Conservation (phyloP, 2,113 vertebrate species). For the Arothron firmamentum region DNA sequence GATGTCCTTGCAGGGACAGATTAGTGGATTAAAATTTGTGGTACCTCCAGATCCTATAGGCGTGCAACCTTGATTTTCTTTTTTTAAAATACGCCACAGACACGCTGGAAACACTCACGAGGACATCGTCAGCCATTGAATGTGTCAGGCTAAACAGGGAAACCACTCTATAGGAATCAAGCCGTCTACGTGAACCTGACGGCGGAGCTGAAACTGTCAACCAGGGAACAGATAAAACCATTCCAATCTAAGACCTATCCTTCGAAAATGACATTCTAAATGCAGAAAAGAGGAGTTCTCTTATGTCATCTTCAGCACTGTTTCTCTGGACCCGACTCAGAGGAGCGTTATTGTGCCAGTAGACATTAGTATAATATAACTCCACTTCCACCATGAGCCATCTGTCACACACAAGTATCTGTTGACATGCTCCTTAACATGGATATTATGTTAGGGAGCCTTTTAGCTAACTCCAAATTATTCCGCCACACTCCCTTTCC, state of each 20-base stretch:
- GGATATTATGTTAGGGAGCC: constrained; percentile 79
- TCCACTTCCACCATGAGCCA: constrained; percentile 64
- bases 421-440: constrained; percentile 85
- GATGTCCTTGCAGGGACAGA: constrained; percentile 25
- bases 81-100: neutral
- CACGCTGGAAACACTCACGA: neutral
- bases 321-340: constrained; percentile 40
- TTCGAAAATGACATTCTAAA: constrained; percentile 2
- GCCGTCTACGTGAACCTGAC: no score
- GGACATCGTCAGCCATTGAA: no score
- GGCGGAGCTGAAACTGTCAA: no score
- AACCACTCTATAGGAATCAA: no score
- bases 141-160: no score
- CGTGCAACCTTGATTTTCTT: constrained; percentile 27
- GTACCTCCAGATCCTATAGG: constrained; percentile 11
- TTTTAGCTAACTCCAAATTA: constrained; percentile 80
- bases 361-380: constrained; percentile 70
- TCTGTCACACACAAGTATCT: constrained; percentile 78
- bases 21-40: constrained; percentile 10
- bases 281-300: constrained; percentile 12
- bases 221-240: neutral
- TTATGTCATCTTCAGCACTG: constrained; percentile 26
- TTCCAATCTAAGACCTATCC: neutral
- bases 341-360: constrained; percentile 68
- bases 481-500: constrained; percentile 73